Evolutionary conservation across 1,140 invertebrate genomes (phyloP).

Genomic region (Thaumatotibia leucotreta): DNA sequence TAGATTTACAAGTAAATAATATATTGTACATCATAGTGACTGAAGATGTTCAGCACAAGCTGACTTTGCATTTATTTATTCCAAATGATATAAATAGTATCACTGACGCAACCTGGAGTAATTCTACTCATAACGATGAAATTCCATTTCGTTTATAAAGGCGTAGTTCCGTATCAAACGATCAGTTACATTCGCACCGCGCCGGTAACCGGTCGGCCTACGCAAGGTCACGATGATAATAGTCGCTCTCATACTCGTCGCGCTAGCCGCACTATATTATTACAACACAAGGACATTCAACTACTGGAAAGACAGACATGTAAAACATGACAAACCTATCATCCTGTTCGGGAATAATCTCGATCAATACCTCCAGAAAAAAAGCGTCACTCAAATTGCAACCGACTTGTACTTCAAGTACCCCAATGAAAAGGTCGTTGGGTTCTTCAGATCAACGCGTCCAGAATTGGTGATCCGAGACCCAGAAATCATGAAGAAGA

Average conservation of each 20-base stretch:
- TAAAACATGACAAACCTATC: slow-evolving; percentile 35
- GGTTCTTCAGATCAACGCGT: slow-evolving; percentile 18
- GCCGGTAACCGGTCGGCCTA: not conserved
- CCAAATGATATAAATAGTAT: not conserved
- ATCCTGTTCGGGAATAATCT: slow-evolving; percentile 26
- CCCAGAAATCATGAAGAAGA: slow-evolving; percentile 27
- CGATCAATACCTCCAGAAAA: slow-evolving; percentile 17
- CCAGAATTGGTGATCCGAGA: slow-evolving; percentile 27
- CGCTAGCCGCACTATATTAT: slow-evolving; percentile 23
- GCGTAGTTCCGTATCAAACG: not conserved
- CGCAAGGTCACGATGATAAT: slow-evolving; percentile 17
- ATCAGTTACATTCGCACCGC: not conserved
- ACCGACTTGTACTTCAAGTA: slow-evolving; percentile 23
- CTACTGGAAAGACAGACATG: slow-evolving; percentile 34
- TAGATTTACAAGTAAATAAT: not conserved
- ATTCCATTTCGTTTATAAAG: not conserved
- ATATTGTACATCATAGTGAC: too few species aligned
- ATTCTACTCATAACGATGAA: not conserved
- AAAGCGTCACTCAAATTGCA: slow-evolving; percentile 20
- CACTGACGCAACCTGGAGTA: not conserved
- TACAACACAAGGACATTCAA: slow-evolving; percentile 30
- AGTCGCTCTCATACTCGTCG: slow-evolving; percentile 15
- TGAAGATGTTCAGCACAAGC: not conserved
- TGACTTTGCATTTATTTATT: not conserved
- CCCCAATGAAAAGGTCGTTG: slow-evolving; percentile 29